These are phyloP conservation scores for Pangasius macronema DNA, from an alignment of 2,797 vertebrate species.

Conservation along the genomic window DNA sequence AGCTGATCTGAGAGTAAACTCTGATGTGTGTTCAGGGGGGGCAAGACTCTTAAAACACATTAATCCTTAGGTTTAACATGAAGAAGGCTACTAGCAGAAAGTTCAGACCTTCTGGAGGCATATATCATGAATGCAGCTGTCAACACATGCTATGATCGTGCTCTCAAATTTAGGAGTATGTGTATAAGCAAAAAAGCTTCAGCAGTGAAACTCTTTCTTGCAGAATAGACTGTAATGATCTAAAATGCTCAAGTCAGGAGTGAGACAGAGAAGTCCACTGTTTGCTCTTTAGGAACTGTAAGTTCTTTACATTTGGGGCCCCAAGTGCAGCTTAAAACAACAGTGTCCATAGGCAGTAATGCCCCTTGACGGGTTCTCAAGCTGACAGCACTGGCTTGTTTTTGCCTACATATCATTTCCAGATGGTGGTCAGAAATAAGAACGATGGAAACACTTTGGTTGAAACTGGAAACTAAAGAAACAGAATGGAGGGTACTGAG, in stretches of 20 bases:
- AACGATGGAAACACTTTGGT: slow-evolving; percentile 74
- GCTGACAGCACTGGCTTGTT: slow-evolving; percentile 75
- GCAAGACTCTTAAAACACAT: slow-evolving; percentile 27
- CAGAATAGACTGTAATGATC: slow-evolving; percentile 16
- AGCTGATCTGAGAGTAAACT: slow-evolving; percentile 63
- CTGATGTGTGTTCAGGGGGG: slow-evolving; percentile 49
- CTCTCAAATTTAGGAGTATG: neutral
- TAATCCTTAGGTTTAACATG: slow-evolving; percentile 36
- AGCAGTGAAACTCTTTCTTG: slow-evolving; percentile 9
- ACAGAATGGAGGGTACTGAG: slow-evolving; percentile 60
- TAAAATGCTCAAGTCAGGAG: slow-evolving; percentile 12
- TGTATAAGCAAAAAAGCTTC: neutral
- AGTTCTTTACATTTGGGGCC: slow-evolving; percentile 33
- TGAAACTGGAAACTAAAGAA: slow-evolving; percentile 82
- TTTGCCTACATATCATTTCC: slow-evolving; percentile 81
- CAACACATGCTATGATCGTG: slow-evolving; percentile 10
- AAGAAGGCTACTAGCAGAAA: slow-evolving; percentile 5
- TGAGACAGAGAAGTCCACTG: slow-evolving; percentile 39
- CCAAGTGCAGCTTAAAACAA: slow-evolving; percentile 38
- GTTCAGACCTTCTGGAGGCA: slow-evolving; percentile 15
- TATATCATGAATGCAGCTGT: neutral
- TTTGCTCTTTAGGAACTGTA: slow-evolving; percentile 25
- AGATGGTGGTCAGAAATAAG: slow-evolving; percentile 82
- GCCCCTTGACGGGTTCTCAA: slow-evolving; percentile 63
- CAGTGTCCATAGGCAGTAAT: slow-evolving; percentile 51